These are phyloP conservation scores for Phortica okadai DNA, from an alignment of 2,888 invertebrate species.

Conservation along the genomic window DNA sequence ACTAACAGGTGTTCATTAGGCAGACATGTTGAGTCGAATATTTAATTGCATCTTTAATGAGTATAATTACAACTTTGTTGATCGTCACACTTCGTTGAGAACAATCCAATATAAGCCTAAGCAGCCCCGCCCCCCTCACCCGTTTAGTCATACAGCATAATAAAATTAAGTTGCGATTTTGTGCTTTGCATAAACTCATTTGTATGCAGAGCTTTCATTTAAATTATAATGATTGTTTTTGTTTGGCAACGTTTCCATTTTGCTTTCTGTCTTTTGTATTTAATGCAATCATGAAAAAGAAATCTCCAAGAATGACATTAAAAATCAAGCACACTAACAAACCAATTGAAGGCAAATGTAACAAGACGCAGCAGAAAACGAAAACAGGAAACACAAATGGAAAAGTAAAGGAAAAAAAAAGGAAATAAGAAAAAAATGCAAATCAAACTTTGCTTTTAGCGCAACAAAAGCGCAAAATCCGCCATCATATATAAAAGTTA, in stretches of 20 bases:
- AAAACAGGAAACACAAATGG: not conserved
- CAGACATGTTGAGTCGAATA: not conserved
- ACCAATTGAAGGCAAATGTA: not conserved
- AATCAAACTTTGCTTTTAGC: slow-evolving; percentile 27
- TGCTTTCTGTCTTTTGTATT: not conserved
- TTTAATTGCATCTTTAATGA: not conserved
- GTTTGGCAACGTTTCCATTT: not conserved
- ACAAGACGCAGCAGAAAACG: not conserved
- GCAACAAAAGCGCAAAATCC: slow-evolving; percentile 47
- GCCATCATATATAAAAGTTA: slow-evolving; percentile 60
- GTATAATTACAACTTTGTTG: not conserved
- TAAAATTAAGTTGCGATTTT: not conserved
- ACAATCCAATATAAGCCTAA: too few species aligned
- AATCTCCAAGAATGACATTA: slow-evolving; percentile 48
- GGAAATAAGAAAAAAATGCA: slow-evolving; percentile 30
- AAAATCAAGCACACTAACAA: slow-evolving; percentile 49
- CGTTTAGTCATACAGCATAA: not conserved
- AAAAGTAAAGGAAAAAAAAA: slow-evolving; percentile 6
- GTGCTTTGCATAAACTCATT: slow-evolving; percentile 12
- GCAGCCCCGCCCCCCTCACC: not conserved
- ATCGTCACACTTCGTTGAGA: too few species aligned
- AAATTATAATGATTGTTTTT: slow-evolving; percentile 21
- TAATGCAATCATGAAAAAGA: slow-evolving; percentile 34
- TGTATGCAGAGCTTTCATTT: slow-evolving; percentile 22
- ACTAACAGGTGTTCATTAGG: not conserved